phyloP scores from a whole-genome alignment of 2,888 invertebrate genomes.

The Megalurothrips usitatus region DNA sequence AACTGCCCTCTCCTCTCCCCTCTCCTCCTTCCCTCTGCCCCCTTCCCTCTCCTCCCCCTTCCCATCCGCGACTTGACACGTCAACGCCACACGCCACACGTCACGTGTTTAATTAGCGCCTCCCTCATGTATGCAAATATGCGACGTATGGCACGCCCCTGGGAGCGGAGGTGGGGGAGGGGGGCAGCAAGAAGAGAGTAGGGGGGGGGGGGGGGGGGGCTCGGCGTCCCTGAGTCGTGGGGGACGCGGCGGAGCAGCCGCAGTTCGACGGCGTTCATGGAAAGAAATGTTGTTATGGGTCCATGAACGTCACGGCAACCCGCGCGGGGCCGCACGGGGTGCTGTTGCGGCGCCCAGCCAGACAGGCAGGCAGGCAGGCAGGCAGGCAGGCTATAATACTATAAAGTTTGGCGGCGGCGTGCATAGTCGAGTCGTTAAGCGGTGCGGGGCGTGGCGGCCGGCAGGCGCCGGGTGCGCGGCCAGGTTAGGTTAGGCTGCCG shows the following conservation, averaged over 20 bases:
- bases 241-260: neutral
- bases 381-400: no score
- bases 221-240: neutral
- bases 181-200: neutral
- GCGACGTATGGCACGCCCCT: conserved; percentile 21
- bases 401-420: no score
- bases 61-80: no score
- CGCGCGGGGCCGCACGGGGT: no score
- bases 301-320: no score
- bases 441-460: neutral
- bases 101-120: conserved; percentile 26
- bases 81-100: neutral
- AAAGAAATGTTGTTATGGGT: conserved; percentile 6
- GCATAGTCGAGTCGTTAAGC: neutral
- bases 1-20: no score
- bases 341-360: no score
- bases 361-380: no score
- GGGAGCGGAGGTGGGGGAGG: no score
- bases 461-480: neutral
- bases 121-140: conserved; percentile 6
- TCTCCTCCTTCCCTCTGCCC: no score
- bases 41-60: no score
- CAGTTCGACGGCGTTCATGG: neutral
- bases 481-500: neutral
- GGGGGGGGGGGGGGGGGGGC: neutral